Evolutionary conservation across 2,888 invertebrate genomes (phyloP), one percentile per base, ranked within the genome.

Genomic region (Heliconius erato): DNA sequence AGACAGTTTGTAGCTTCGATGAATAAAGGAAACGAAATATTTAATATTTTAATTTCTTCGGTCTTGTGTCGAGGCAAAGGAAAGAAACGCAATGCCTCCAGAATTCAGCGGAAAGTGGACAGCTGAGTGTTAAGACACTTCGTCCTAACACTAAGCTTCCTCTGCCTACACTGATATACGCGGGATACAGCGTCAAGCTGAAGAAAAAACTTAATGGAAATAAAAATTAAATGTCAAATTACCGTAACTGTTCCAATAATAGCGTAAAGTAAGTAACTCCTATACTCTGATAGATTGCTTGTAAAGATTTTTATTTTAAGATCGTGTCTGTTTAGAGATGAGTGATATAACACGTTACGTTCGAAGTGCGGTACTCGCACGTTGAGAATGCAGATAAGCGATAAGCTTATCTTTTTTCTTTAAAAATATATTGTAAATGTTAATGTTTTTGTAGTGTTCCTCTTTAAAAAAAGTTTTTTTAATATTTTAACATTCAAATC

Each of bases 311-410:
- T 19, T 72, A 82, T 83, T 79, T 79, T 67, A 77, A 77, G 81
- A 72, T 79, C 23, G 69, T 81, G 81, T 83, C 81, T 83, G 23
- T 54, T 74, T 71, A 32, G 68, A 77, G 83, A 82, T 82, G 81
- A 82, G 72, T 49, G 83, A 83, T 83, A 81, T 65, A 81, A 59
- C 81, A 76, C 81, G 76, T 79, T 67, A 32, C 65, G 79, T 54
- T n/a, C 44, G 16, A 49, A 78, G 67, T 68, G 78, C 78, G 67
- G 67, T 67, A 67, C 77, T 74, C 49, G 23, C 72, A 59, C 71
- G 76, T 71, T 80, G 74, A 81, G 68, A 74, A 35, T 54, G 28
- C 2, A 59, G 69, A 77, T 81, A 69, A 77, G 40, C 69, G 26
- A 28, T 54, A 16, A 54, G 59, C 26, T 9, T 59, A 35, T 81